Evolutionary conservation across 2,113 vertebrate genomes (phyloP).

Genomic region (Macaca fascicularis): T2T-MFA8v1.1 NC_088394.1:57869501-57870000

Average conservation of each 20-base stretch:
- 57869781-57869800: conserved; percentile 36
- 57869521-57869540: not conserved
- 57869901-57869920: conserved; percentile 28
- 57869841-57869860: not conserved
- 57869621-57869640: not conserved
- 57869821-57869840: not conserved
- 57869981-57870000: not conserved
- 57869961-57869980: not conserved
- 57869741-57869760: not conserved
- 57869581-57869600: too few species aligned
- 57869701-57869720: not conserved
- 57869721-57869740: not conserved
- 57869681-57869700: not conserved
- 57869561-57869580: not conserved
- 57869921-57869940: conserved; percentile 25
- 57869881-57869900: not conserved
- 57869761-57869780: not conserved
- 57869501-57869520: not conserved
- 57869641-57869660: not conserved
- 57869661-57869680: not conserved
- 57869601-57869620: not conserved
- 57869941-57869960: not conserved
- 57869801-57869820: conserved; percentile 22
- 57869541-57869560: not conserved
- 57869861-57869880: conserved; percentile 7